phyloP scores from a whole-genome alignment of 1,140 invertebrate species.

The Diachasma alloeum region DNA sequence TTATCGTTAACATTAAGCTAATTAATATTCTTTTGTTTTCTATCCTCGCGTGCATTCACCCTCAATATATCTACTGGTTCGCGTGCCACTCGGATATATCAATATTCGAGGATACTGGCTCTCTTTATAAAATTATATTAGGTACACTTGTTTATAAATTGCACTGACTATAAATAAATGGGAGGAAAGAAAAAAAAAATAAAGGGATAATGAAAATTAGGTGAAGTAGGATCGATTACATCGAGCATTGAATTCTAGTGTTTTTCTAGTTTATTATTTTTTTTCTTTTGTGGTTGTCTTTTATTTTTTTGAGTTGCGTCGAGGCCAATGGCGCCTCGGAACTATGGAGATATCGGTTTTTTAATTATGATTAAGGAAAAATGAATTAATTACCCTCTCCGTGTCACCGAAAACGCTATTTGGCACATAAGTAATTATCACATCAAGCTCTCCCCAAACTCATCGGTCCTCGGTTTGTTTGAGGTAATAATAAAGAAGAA shows the following conservation, averaged over 20 bases:
- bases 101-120: conserved; percentile 56
- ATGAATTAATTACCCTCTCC: conserved; percentile 12
- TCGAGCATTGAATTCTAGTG: conserved; percentile 1
- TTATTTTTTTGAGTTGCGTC: conserved; percentile 33
- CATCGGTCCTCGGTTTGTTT: not conserved
- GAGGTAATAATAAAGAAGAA: not conserved
- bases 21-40: conserved; percentile 26
- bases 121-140: conserved; percentile 63
- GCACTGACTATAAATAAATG: conserved; percentile 55
- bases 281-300: not conserved
- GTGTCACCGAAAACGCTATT: conserved; percentile 55
- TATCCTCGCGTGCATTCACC: conserved; percentile 19
- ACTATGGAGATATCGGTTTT: conserved; percentile 33
- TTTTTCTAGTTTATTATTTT: not conserved
- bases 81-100: not conserved
- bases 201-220: not conserved
- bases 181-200: conserved; percentile 1
- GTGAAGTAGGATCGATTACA: conserved; percentile 15
- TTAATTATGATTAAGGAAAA: not conserved
- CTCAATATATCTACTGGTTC: conserved; percentile 6
- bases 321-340: conserved; percentile 50
- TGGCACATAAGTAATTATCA: conserved; percentile 62
- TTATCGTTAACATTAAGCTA: conserved; percentile 63
- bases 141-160: conserved; percentile 55
- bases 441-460: conserved; percentile 48